Base-by-base conservation (phyloP, 2,888 invertebrate species). In the Phyllotreta striolata region DNA sequence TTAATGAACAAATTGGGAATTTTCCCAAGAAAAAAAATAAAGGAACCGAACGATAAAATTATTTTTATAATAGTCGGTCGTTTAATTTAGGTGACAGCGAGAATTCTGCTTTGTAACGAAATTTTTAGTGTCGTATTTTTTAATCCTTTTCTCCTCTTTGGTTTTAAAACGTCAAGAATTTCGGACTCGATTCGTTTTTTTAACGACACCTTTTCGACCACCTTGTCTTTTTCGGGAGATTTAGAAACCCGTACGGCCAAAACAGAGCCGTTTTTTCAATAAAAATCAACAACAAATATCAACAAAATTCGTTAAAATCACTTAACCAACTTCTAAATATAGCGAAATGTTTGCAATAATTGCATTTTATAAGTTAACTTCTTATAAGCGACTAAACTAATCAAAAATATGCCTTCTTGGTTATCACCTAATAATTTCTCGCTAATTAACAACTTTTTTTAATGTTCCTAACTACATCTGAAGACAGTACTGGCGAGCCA, bases 171-270 rank as follows among this genome's bases (percentile, higher is more conserved):
- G 64, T 55, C 46, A 64, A 62, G 69, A 62, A 73, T 72, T 69
- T 71, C 64, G 65, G 64, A 62, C 52, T 47, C 59, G 60, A 67
- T 65, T 63, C 68, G 68, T 72, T 72, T 74, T 75, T 75, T 74
- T 70, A 69, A 62, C 70, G 70, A 75, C 75, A 74, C 75, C 70
- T 49, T 24, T 37, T 73, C 72, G 76, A 72, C 77, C 77, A 76
- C 76, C 76, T 70, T 74, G 73, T 74, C 71, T 68, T 4, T 24
- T 24, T 65, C 72, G 56, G 69, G 67, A 64, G 64, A 64, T 68
- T 65, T 60, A 72, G 67, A 73, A 73, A 76, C n/a, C n/a, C n/a
- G n/a, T n/a, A n/a, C n/a, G n/a, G 75, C 72, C 70, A 60, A 72
- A 12, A 14, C 58, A 58, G 58, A 24, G 58, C 14, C 47, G 58